Evolutionary conservation across 2,113 vertebrate genomes (phyloP).

Genomic region (Lophotis ruficrista): DNA sequence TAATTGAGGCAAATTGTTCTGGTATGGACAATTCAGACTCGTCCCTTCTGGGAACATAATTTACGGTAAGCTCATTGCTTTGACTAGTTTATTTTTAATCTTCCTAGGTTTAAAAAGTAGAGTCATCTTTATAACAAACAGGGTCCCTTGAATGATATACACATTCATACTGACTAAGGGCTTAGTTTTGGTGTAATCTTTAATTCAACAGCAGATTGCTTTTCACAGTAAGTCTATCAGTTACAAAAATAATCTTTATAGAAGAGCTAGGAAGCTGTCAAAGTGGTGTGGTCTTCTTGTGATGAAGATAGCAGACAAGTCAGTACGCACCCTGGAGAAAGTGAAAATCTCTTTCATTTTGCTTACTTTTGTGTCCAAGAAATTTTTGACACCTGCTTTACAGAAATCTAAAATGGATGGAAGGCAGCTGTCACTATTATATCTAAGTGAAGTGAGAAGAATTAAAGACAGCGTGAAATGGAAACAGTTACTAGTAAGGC

Average conservation of each 20-base stretch:
- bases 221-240: background rate
- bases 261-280: background rate
- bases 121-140: background rate
- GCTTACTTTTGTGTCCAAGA: background rate
- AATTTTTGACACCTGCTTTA: background rate
- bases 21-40: background rate
- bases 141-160: background rate
- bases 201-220: background rate
- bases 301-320: background rate
- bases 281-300: background rate
- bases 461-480: background rate
- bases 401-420: no score
- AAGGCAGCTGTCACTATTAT: background rate
- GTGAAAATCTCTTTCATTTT: background rate
- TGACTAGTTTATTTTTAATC: constrained; percentile 24
- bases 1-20: background rate
- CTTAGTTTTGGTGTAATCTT: background rate
- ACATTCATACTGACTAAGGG: background rate
- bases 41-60: background rate
- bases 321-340: background rate
- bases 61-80: background rate
- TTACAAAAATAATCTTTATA: background rate
- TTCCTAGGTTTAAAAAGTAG: background rate
- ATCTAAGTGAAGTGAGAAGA: background rate
- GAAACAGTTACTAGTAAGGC: background rate